Base-by-base conservation (phyloP, 2,113 vertebrate species). In the Ranitomeya variabilis region DNA sequence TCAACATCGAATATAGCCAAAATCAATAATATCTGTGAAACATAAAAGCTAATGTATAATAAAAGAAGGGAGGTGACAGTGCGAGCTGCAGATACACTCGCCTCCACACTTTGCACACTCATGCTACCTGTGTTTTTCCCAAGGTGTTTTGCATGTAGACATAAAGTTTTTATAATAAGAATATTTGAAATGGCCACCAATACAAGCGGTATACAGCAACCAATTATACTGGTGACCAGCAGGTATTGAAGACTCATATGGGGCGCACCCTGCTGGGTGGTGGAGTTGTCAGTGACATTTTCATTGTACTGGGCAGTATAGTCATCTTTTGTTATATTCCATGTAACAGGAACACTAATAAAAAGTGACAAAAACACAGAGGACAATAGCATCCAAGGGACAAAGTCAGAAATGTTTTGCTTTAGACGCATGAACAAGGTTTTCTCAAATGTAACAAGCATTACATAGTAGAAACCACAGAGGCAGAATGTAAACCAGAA, bases 401-500 rank as follows among this genome's bases (percentile, higher is more conserved):
- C 71, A 9, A 74, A 15, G 8, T 19, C 15, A 45, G 71, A 74
- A 3, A 93, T 18, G 71, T 89, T 89, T 13, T 60, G 82, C n/a
- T 89, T 90, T 14, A 91, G 2, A 37, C 6, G 16, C 60, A 91
- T 37, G 88, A 79, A 79, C 76, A 64, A 84, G 78, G 0, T 4
- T 89, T 86, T 12, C 88, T 92, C 21, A 78, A 91, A 91, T 13
- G 15, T 89, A 71, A 62, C 84, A 1, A 91, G 87, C 89, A 90
- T 92, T 51, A 90, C 88, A 45, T 91, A 92, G 71, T 91, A 92
- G 79, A 92, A 83, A 45, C 92, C 85, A 37, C 92, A 91, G 67
- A 94, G 91, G 80, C 93, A 92, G 26, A 90, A 77, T 11, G 83
- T 1, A 0, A 93, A 19, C 92, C 92, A 93, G 76, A 93, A 76